Conservation (phyloP, 2,113 vertebrate genomes). For the Halcyon senegalensis region DNA sequence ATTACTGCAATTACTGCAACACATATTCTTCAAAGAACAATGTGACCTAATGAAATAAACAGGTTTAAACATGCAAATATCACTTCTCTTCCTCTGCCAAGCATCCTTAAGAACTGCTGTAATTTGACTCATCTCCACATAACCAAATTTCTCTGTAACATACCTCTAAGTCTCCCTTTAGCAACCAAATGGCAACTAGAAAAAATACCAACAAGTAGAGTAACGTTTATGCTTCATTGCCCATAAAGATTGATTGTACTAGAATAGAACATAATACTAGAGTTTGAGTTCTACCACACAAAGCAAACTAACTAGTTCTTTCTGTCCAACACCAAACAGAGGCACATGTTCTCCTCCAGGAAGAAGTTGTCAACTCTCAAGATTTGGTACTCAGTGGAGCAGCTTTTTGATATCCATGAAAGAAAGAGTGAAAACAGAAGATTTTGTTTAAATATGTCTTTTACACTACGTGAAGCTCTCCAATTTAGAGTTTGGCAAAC, state of each 20-base stretch:
- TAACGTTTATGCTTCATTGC: neutral
- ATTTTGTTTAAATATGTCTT: neutral
- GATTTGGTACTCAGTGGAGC: neutral
- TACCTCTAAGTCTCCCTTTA: neutral
- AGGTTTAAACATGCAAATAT: neutral
- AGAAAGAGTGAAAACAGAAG: neutral
- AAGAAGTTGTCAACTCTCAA: neutral
- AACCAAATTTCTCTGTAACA: neutral
- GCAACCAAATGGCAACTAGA: neutral
- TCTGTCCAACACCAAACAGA: neutral
- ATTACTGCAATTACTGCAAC: neutral
- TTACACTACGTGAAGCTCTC: neutral
- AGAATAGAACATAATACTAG: neutral
- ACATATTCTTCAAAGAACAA: neutral
- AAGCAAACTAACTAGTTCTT: neutral
- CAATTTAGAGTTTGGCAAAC: neutral
- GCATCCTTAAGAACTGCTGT: neutral
- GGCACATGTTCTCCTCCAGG: neutral
- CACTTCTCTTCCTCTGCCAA: neutral
- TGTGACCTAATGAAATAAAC: neutral
- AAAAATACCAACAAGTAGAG: neutral
- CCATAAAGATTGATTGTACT: neutral
- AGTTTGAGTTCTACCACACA: neutral
- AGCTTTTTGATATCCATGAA: neutral
- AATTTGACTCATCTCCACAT: neutral